A percentile compares a stretch with the other conserved stretches of the same genome.
Evolutionary conservation across 2,113 vertebrate species (phyloP).

Genomic region (Addax nasomaculatus): DNA sequence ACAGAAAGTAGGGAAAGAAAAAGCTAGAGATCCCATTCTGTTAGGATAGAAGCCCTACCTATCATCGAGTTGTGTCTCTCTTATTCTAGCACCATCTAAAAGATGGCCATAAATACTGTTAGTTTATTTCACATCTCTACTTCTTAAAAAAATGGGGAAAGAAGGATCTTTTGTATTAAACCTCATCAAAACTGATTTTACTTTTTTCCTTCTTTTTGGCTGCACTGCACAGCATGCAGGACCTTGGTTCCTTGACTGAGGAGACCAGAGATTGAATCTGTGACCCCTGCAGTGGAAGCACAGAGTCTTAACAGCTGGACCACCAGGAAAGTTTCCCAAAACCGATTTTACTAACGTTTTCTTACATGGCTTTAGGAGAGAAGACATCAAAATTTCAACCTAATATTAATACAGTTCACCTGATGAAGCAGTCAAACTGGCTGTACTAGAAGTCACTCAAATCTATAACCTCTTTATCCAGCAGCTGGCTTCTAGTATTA

Average conservation of each 20-base stretch:
- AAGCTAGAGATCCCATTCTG: background rate
- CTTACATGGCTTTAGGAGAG: background rate
- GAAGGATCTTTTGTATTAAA: background rate
- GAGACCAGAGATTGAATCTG: background rate
- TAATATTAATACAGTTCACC: background rate
- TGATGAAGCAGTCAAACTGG: background rate
- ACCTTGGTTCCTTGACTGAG: background rate
- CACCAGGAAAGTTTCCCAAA: background rate
- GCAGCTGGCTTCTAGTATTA: background rate
- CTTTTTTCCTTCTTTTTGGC: background rate
- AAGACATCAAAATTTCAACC: background rate
- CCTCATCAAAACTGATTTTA: background rate
- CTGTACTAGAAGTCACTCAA: background rate
- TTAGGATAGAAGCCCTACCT: background rate
- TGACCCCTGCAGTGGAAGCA: background rate
- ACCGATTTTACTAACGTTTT: background rate
- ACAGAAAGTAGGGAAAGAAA: background rate
- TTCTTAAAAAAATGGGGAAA: background rate
- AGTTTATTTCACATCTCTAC: background rate
- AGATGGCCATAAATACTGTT: background rate
- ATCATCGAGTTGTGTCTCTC: background rate
- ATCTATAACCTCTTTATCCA: background rate
- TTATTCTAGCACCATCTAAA: background rate
- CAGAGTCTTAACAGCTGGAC: background rate
- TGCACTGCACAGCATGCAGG: background rate